Base-by-base conservation (phyloP, 2,797 vertebrate species). In the Scolopax bukidnonensis region DNA sequence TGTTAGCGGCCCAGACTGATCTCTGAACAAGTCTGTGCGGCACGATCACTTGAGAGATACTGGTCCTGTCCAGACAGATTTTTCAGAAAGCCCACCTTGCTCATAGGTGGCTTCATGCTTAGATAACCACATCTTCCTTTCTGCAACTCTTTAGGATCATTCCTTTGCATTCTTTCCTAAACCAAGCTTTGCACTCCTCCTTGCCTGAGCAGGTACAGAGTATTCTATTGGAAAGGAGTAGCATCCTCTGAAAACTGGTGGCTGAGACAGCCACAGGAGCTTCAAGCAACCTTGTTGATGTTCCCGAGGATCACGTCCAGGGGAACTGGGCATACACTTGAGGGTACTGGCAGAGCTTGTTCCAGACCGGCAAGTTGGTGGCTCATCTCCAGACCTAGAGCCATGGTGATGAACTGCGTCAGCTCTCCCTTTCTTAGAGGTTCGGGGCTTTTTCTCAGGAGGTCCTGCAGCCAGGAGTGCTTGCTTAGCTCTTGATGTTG, bases 341-440 rank as follows among this genome's bases (percentile, higher is more conserved):
- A 28, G 19, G 19, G 8, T 56, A 41, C 57, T 5, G 8, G 60
- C 32, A 89, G 77, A 60, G 14, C 36, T 90, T 71, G 40, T 33
- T 16, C 38, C 38, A 73, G 28, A 12, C 4, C 6, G 0, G 0
- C 40, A 25, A 25, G 17, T 80, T 16, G 7, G 30, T 43, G 16
- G 14, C 10, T 89, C 10, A 20, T 48, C 56, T 96, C 36, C 50
- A 77, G 9, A 82, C 19, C 18, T 57, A 47, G 38, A 87, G 5
- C 25, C 76, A 10, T 4, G 5, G 7, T 18, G 74, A 16, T 81
- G 25, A 71, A 38, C 36, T 57, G 36, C 65, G 6, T 43, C 15
- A 68, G 3, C 18, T 63, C 63, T 88, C 59, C n/a, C 86, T 60
- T 47, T 63, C 16, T 30, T 20, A 33, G 53, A 0, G 5, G 15